A percentile compares a stretch with the other conserved stretches of the same genome.
Conservation (phyloP, 2,888 invertebrate species). For the Schizotus pectinicornis region DNA sequence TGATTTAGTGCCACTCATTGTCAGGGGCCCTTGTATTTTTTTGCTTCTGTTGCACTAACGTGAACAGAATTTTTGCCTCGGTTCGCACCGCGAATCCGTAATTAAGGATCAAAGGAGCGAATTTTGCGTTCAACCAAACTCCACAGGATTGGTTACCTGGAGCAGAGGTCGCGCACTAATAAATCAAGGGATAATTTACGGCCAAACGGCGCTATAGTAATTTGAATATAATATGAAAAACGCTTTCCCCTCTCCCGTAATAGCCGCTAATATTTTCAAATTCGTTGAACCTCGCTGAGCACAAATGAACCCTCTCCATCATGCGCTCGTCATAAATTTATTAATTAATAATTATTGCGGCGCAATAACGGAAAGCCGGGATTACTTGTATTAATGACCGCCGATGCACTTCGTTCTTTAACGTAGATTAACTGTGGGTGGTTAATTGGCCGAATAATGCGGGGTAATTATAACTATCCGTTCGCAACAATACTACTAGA, state of each 20-base stretch:
- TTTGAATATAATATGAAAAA: no score
- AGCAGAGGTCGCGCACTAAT: no score
- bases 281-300: neutral
- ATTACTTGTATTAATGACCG: neutral
- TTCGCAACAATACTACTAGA: conserved; percentile 20
- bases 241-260: no score
- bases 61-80: conserved; percentile 9
- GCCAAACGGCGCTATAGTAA: no score
- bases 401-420: neutral
- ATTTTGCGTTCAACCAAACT: neutral
- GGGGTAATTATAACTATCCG: conserved; percentile 24
- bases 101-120: neutral
- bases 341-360: conserved; percentile 16
- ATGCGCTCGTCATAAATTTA: conserved; percentile 11
- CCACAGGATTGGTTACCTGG: neutral
- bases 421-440: conserved; percentile 14
- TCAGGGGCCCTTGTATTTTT: conserved; percentile 17
- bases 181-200: no score
- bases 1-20: conserved; percentile 49
- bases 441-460: conserved; percentile 25
- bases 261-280: no score
- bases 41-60: conserved; percentile 1
- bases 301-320: conserved; percentile 13
- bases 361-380: neutral
- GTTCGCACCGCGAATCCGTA: neutral